phyloP scores from a whole-genome alignment of 2,113 vertebrate genomes.

The Motacilla alba region DNA sequence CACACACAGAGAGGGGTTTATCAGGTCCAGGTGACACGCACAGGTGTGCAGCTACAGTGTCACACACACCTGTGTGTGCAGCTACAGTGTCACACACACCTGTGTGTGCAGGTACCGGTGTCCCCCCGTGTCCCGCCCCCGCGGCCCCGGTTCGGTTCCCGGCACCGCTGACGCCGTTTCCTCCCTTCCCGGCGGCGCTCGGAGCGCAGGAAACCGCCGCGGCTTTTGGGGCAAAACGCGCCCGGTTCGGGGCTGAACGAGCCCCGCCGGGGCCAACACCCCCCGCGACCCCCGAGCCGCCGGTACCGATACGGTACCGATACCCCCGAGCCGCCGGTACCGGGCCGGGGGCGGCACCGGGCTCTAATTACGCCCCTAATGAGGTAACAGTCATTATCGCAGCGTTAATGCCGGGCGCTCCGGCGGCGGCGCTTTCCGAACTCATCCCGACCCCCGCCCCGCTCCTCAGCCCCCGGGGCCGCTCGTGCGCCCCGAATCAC shows the following conservation, averaged over 20 bases:
- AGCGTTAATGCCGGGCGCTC: neutral
- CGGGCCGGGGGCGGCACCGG: neutral
- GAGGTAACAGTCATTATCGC: neutral
- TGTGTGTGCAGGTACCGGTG: neutral
- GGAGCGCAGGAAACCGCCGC: neutral
- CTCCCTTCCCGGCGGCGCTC: neutral
- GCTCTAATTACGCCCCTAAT: neutral
- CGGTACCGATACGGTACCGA: too few species aligned
- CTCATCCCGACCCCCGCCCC: neutral
- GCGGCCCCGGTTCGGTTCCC: neutral
- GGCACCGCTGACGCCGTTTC: neutral
- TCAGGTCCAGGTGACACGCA: too few species aligned
- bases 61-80: neutral
- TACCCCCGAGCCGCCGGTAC: neutral
- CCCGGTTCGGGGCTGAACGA: neutral
- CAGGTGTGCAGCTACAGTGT: neutral
- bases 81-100: neutral
- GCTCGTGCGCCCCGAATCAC: rapidly evolving
- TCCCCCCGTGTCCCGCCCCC: neutral
- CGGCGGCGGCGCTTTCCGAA: neutral
- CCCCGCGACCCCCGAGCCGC: too few species aligned
- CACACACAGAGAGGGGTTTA: neutral
- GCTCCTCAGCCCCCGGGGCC: neutral
- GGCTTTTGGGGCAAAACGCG: neutral
- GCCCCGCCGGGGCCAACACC: neutral